These are phyloP conservation scores for Sialis fuliginosa DNA, from an alignment of 2,888 invertebrate species.

Conservation along the genomic window DNA sequence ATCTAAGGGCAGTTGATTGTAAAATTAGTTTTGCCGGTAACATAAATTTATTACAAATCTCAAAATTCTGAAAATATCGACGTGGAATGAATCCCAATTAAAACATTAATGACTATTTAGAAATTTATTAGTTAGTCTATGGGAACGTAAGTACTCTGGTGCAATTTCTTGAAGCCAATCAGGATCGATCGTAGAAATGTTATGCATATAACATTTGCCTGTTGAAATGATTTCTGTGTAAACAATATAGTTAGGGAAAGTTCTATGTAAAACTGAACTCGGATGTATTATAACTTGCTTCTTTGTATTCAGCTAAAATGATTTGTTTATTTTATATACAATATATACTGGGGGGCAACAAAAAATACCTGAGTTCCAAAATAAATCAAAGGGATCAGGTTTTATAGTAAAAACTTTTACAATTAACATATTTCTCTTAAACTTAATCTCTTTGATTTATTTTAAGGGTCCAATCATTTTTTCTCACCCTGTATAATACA, in stretches of 20 bases:
- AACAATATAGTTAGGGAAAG: conserved; percentile 53
- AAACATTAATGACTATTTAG: too few relatives aligned
- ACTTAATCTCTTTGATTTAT: background rate
- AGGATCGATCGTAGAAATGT: conserved; percentile 57
- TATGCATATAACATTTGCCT: conserved; percentile 60
- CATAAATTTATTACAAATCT: too few relatives aligned
- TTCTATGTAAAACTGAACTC: conserved; percentile 54
- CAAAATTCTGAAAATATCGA: too few relatives aligned
- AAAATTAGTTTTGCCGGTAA: too few relatives aligned
- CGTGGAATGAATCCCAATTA: too few relatives aligned
- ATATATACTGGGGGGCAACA: too few relatives aligned
- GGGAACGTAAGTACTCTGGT: conserved; percentile 25
- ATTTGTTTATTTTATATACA: background rate
- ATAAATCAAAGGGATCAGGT: too few relatives aligned
- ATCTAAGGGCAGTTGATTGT: too few relatives aligned
- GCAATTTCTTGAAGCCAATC: conserved; percentile 57
- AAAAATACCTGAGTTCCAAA: too few relatives aligned
- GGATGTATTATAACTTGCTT: conserved; percentile 71
- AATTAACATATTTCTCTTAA: too few relatives aligned
- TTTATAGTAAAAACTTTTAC: too few relatives aligned
- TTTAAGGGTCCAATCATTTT: background rate
- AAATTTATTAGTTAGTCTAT: conserved; percentile 12
- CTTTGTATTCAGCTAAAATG: conserved; percentile 35
- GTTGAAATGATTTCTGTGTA: conserved; percentile 84
- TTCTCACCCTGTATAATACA: too few relatives aligned